Conservation (phyloP, 1,140 invertebrate genomes). For the Chionoecetes opilio region DNA sequence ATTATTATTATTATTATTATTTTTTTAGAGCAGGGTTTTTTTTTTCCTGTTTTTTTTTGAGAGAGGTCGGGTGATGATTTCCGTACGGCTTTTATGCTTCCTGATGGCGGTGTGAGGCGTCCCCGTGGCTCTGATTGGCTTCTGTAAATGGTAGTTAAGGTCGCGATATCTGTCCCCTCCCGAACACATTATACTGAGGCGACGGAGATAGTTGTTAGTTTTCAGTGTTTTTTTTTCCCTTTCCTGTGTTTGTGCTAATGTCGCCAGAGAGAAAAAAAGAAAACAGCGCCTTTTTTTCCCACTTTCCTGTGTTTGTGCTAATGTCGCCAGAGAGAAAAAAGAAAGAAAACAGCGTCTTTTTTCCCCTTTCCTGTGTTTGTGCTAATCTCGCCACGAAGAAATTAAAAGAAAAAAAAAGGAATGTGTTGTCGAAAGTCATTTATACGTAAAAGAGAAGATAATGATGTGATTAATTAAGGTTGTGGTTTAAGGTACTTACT, state of each 20-base stretch:
- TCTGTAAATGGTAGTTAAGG: neutral
- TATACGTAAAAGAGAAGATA: too few species aligned
- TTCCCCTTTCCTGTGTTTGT: neutral
- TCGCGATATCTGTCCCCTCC: too few species aligned
- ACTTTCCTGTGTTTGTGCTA: neutral
- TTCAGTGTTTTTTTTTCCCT: neutral
- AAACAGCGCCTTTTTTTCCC: neutral
- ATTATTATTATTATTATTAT: too few species aligned
- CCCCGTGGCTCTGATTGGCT: neutral
- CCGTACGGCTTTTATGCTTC: constrained; percentile 2
- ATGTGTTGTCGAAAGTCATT: too few species aligned
- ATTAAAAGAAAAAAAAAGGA: too few species aligned
- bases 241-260: neutral
- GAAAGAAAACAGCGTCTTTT: neutral
- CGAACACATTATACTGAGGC: neutral
- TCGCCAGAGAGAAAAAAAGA: too few species aligned
- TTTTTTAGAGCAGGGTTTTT: too few species aligned
- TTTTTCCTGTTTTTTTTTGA: too few species aligned
- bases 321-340: too few species aligned
- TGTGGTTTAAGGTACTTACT: neutral
- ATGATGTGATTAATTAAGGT: too few species aligned
- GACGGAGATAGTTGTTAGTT: neutral
- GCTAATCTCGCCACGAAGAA: too few species aligned
- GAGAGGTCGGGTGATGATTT: too few species aligned
- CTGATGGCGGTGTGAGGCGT: neutral